Evolutionary conservation across 2,797 vertebrate genomes (phyloP).

Genomic region (Pseudochromis fuscus): DNA sequence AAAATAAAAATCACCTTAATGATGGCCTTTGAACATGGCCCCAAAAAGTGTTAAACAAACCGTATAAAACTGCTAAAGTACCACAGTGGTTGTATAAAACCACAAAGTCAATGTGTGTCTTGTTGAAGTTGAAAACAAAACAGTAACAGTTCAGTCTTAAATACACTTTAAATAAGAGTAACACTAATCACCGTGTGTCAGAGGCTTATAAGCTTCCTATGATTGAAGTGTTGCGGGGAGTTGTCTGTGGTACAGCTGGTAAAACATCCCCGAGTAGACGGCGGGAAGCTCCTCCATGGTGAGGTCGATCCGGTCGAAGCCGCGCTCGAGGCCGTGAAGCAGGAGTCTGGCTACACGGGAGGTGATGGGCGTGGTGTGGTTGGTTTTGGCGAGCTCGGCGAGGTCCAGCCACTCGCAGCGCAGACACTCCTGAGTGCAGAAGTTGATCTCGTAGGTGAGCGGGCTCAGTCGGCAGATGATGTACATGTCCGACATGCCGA

Average conservation of each 20-base stretch:
- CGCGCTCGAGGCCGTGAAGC: constrained; percentile 86
- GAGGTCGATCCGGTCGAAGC: constrained; percentile 91
- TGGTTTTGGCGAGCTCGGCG: constrained; percentile 79
- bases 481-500: constrained; percentile 95
- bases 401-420: constrained; percentile 93
- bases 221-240: constrained; percentile 79
- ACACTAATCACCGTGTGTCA: not conserved
- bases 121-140: constrained; percentile 8
- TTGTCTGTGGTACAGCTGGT: constrained; percentile 92
- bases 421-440: constrained; percentile 93
- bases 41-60: constrained; percentile 23
- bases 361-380: constrained; percentile 88
- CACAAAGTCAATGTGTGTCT: constrained; percentile 11
- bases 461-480: constrained; percentile 92
- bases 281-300: constrained; percentile 88
- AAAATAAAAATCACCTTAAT: not conserved
- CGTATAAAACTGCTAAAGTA: constrained; percentile 14
- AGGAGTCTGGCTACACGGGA: constrained; percentile 88
- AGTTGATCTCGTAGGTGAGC: constrained; percentile 87
- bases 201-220: constrained; percentile 25
- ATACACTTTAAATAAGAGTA: constrained; percentile 44
- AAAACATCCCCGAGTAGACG: constrained; percentile 88
- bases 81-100: constrained; percentile 4
- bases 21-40: constrained; percentile 9
- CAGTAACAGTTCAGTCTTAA: constrained; percentile 42